Evolutionary conservation across 2,888 invertebrate species (phyloP).

Genomic region (Entomobrya proxima): DNA sequence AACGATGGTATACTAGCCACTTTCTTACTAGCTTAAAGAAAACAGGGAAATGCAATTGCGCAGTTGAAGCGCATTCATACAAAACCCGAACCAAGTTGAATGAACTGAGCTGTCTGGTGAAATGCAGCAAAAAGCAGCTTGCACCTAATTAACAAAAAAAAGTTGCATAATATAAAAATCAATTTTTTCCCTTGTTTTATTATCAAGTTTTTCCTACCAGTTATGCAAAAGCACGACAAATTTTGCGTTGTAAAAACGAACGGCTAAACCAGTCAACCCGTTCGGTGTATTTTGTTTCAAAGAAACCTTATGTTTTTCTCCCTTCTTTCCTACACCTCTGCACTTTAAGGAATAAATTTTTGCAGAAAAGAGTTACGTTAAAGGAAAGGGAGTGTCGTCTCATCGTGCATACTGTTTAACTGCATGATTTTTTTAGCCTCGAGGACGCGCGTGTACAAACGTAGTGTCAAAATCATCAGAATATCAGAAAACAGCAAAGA

Average conservation of each 20-base stretch:
- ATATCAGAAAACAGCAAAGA: neutral
- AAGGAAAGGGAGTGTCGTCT: slow-evolving; percentile 13
- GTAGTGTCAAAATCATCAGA: slow-evolving; percentile 28
- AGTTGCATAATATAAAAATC: slow-evolving; percentile 21
- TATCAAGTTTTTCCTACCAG: neutral
- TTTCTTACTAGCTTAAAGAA: neutral
- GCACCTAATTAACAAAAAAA: neutral
- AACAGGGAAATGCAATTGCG: slow-evolving; percentile 55
- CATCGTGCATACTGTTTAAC: neutral
- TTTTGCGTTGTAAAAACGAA: neutral
- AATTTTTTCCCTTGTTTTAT: neutral
- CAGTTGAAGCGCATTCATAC: neutral
- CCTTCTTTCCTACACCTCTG: neutral
- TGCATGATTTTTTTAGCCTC: neutral
- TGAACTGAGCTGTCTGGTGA: slow-evolving; percentile 49
- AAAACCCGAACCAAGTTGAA: slow-evolving; percentile 58
- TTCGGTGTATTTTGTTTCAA: neutral
- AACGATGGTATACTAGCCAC: no score
- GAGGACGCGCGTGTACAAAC: neutral
- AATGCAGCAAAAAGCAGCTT: neutral
- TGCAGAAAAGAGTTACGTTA: neutral
- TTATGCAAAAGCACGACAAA: neutral
- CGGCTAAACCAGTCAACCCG: neutral
- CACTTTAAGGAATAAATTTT: neutral
- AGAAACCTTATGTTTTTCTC: neutral